phyloP scores from a whole-genome alignment of 2,797 vertebrate genomes.

The Tragelaphus eurycerus region DNA sequence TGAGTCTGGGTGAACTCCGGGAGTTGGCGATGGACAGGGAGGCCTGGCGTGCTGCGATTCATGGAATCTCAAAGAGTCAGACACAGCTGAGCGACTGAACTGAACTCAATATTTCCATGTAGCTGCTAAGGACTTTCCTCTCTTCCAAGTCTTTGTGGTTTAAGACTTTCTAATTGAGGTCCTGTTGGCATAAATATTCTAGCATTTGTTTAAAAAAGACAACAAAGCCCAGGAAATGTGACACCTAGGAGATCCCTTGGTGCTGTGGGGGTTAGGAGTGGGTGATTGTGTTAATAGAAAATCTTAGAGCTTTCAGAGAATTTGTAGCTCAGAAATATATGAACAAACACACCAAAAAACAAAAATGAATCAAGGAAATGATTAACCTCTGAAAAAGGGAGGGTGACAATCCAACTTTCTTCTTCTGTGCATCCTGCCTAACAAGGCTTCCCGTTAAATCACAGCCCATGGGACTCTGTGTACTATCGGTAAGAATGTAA shows the following conservation, averaged over 20 bases:
- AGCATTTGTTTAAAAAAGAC: not conserved
- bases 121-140: not conserved
- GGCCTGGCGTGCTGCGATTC: too few species aligned
- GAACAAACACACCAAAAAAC: not conserved
- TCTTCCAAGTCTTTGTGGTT: not conserved
- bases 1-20: too few species aligned
- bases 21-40: too few species aligned
- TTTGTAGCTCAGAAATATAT: not conserved
- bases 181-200: not conserved
- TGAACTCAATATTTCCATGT: not conserved
- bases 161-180: not conserved
- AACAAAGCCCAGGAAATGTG: not conserved
- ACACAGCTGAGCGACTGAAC: too few species aligned
- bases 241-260: not conserved
- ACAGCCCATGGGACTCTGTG: not conserved
- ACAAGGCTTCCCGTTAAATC: not conserved
- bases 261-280: fast-evolving
- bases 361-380: not conserved
- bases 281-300: not conserved
- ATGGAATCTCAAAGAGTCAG: too few species aligned
- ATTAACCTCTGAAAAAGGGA: not conserved
- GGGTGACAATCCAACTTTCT: not conserved
- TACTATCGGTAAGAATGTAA: not conserved
- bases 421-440: not conserved
- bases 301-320: not conserved